Evolutionary conservation across 2,797 vertebrate genomes (phyloP).

Genomic region (Lemur catta): DNA sequence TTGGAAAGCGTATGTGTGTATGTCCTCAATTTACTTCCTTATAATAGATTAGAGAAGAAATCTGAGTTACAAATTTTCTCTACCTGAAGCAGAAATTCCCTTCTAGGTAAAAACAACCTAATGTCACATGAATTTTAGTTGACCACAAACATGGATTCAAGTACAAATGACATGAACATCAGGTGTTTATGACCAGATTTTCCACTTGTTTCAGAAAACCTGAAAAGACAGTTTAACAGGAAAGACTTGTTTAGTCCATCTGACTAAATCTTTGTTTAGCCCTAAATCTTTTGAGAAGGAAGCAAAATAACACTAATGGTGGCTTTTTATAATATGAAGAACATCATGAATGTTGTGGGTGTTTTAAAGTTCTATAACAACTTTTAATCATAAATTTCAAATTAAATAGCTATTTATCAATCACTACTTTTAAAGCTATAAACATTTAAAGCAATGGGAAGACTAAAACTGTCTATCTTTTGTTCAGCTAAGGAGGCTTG

Average conservation of each 20-base stretch:
- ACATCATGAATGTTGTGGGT: not conserved
- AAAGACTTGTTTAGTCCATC: not conserved
- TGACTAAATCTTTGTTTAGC: constrained; percentile 1
- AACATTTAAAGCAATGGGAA: not conserved
- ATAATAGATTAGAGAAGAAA: constrained; percentile 30
- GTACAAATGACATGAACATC: constrained; percentile 14
- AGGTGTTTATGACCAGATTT: not conserved
- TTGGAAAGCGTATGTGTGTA: not conserved
- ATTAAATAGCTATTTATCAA: not conserved
- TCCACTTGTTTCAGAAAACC: constrained; percentile 42
- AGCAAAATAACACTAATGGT: constrained; percentile 5
- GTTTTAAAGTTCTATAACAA: constrained; percentile 16
- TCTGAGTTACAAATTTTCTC: constrained; percentile 39
- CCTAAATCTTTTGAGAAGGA: constrained; percentile 38
- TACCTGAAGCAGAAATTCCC: constrained; percentile 61
- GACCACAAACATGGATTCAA: constrained; percentile 1
- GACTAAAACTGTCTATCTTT: not conserved
- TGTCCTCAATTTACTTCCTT: not conserved
- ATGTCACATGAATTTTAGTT: constrained; percentile 62
- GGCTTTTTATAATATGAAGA: constrained; percentile 7
- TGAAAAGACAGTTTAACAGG: not conserved
- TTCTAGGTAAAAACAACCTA: constrained; percentile 53
- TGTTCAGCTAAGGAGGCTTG: not conserved
- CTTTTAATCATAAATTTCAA: constrained; percentile 9
- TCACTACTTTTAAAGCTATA: not conserved